These are phyloP conservation scores for Heliornis fulica DNA, from an alignment of 2,113 vertebrate genomes.

Conservation along the genomic window DNA sequence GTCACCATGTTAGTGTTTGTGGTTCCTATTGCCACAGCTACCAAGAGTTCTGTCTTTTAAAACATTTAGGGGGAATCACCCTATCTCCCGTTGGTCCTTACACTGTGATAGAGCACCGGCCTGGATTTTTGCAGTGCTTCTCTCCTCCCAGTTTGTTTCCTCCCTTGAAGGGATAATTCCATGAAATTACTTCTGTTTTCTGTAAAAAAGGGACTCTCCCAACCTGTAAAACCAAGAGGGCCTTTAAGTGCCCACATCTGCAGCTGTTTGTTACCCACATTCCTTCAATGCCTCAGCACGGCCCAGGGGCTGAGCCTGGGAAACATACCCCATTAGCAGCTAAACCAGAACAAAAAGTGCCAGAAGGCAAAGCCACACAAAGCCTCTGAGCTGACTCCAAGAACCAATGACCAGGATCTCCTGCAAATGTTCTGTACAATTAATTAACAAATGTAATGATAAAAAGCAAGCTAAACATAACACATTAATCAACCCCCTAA, in stretches of 20 bases:
- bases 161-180: background rate
- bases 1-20: background rate
- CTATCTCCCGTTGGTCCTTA: background rate
- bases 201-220: slow-evolving; percentile 1
- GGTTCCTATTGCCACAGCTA: background rate
- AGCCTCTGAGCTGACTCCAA: background rate
- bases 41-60: background rate
- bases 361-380: background rate
- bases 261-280: slow-evolving; percentile 16
- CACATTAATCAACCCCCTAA: background rate
- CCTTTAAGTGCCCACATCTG: background rate
- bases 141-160: background rate
- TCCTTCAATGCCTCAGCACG: background rate
- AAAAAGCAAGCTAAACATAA: background rate
- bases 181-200: background rate
- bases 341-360: background rate
- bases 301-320: background rate
- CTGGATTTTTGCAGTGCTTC: background rate
- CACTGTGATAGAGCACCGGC: background rate
- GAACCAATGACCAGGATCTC: background rate
- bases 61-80: background rate
- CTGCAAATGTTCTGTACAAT: background rate
- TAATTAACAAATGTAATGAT: background rate
- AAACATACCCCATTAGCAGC: background rate
- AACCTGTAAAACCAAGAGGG: background rate